phyloP scores from a whole-genome alignment of 1,140 invertebrate species.

The Drosophila neocordata region DNA sequence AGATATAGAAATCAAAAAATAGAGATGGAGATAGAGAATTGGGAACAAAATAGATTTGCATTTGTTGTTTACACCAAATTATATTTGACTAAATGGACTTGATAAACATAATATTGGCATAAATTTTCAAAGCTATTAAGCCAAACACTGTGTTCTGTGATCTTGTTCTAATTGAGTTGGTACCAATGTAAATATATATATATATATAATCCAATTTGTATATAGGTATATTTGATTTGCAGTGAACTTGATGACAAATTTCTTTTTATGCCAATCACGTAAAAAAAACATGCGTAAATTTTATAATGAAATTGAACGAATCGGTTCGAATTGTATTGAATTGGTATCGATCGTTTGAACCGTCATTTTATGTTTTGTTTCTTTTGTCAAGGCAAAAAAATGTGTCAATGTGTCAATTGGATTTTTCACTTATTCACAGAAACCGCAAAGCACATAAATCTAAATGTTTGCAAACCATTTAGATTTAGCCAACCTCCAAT shows the following conservation, averaged over 20 bases:
- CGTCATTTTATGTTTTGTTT: slow-evolving; percentile 32
- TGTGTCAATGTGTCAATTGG: slow-evolving; percentile 79
- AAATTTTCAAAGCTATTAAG: slow-evolving; percentile 4
- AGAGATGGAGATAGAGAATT: background rate
- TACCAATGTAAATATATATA: background rate
- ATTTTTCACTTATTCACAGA: slow-evolving; percentile 28
- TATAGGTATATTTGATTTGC: slow-evolving; percentile 21
- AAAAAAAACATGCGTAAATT: slow-evolving; percentile 73
- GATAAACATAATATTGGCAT: slow-evolving; percentile 6
- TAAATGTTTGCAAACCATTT: slow-evolving; percentile 9
- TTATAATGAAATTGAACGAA: slow-evolving; percentile 69
- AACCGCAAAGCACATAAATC: slow-evolving; percentile 61
- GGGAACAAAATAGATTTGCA: slow-evolving; percentile 7
- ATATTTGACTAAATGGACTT: slow-evolving; percentile 9
- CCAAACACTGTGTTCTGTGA: background rate
- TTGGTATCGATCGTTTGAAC: slow-evolving; percentile 36
- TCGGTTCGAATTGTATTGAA: slow-evolving; percentile 32
- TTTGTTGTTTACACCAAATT: slow-evolving; percentile 8
- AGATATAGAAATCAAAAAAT: background rate
- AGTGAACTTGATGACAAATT: slow-evolving; percentile 17
- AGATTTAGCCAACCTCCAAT: too few species aligned
- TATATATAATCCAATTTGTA: background rate
- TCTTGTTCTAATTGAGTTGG: slow-evolving; percentile 6
- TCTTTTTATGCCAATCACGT: slow-evolving; percentile 55
- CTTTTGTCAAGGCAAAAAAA: slow-evolving; percentile 63